Conservation (phyloP, 2,888 invertebrate species). For the Netelia inedita region DNA sequence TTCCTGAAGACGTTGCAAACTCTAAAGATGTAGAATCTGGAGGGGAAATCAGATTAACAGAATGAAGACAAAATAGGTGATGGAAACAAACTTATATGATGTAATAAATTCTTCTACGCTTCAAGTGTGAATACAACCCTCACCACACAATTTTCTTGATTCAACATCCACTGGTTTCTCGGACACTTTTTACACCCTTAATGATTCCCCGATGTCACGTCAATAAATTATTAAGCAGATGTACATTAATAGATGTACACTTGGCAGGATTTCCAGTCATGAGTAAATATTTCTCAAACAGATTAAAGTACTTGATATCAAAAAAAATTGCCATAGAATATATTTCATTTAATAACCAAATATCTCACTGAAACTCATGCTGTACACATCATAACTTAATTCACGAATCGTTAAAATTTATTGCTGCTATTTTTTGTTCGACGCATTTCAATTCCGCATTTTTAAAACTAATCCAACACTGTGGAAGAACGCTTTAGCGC, state of each 20-base stretch:
- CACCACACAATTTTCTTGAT: not conserved
- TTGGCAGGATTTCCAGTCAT: not conserved
- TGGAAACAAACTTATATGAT: conserved; percentile 6
- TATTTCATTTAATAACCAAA: conserved; percentile 1
- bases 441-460: too few relatives aligned
- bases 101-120: conserved; percentile 2
- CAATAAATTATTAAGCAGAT: not conserved
- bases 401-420: not conserved
- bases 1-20: conserved; percentile 2
- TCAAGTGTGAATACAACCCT: conserved; percentile 2
- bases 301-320: not conserved
- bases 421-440: conserved; percentile 2
- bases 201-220: not conserved
- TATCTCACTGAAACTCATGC: not conserved
- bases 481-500: not conserved
- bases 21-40: conserved; percentile 3
- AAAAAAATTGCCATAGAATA: not conserved
- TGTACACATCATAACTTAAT: not conserved
- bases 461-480: not conserved
- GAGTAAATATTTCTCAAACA: not conserved
- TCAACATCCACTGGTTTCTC: not conserved
- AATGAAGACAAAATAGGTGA: not conserved
- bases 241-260: not conserved
- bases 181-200: not conserved
- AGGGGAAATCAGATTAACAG: conserved; percentile 3